Evolutionary conservation across 2,113 vertebrate genomes (phyloP).

Genomic region (Pteronura brasiliensis): DNA sequence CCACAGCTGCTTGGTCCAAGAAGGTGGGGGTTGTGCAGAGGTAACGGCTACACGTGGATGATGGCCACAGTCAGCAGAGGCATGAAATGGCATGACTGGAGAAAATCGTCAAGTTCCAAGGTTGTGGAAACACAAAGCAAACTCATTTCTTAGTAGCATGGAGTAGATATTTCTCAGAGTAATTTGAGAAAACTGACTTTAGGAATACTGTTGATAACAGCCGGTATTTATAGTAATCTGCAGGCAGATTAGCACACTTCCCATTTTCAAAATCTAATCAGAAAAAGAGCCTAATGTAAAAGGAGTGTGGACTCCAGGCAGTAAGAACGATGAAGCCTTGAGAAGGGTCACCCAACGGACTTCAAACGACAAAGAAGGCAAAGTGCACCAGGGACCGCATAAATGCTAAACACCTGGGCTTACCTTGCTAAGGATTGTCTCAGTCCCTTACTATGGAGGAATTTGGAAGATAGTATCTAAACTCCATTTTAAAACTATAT

Average conservation of each 20-base stretch:
- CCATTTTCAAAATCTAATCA: background rate
- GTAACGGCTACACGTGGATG: rapidly evolving
- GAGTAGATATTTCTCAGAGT: background rate
- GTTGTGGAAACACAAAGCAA: background rate
- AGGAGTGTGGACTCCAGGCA: background rate
- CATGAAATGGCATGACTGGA: background rate
- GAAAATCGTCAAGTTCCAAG: background rate
- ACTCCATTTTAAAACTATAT: background rate
- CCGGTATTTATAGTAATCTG: background rate
- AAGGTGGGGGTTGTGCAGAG: background rate
- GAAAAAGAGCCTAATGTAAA: background rate
- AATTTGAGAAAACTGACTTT: background rate
- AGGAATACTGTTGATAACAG: background rate
- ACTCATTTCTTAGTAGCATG: background rate
- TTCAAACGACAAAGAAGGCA: background rate
- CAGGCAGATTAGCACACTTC: background rate
- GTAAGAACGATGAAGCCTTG: background rate
- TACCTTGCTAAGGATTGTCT: background rate
- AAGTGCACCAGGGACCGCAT: rapidly evolving
- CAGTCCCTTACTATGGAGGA: background rate
- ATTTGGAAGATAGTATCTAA: background rate
- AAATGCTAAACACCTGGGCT: background rate
- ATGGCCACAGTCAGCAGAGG: background rate
- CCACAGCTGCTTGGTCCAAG: background rate
- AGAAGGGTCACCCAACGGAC: background rate